Evolutionary conservation across 2,888 invertebrate species (phyloP).

Genomic region (Drosophila cognata): DNA sequence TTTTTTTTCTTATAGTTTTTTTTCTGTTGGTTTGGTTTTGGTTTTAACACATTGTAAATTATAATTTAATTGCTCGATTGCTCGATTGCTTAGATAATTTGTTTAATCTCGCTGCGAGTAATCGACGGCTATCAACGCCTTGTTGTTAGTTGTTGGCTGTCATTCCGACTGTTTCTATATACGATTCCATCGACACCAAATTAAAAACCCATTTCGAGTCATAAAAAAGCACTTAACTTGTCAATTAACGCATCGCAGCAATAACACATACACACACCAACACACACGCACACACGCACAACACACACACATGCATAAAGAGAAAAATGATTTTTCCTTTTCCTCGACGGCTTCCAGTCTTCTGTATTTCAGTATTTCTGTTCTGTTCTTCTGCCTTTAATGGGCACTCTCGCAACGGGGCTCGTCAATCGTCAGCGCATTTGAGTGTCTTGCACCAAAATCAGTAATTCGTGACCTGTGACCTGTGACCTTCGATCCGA

Average conservation of each 20-base stretch:
- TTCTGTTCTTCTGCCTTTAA: conserved; percentile 27
- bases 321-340: conserved; percentile 45
- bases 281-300: conserved; percentile 2
- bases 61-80: conserved; percentile 66
- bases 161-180: conserved; percentile 33
- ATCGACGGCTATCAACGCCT: conserved; percentile 65
- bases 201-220: conserved; percentile 80
- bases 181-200: conserved; percentile 78
- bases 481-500: conserved; percentile 66
- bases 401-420: conserved; percentile 43
- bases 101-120: conserved; percentile 56
- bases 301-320: conserved; percentile 9
- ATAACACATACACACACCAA: conserved; percentile 25
- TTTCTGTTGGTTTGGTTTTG: not conserved
- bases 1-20: not conserved
- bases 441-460: conserved; percentile 45
- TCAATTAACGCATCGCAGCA: conserved; percentile 72
- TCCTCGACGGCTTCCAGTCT: conserved; percentile 26
- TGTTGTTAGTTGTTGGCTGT: conserved; percentile 31
- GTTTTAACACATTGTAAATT: conserved; percentile 64
- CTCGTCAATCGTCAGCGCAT: conserved; percentile 69
- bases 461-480: conserved; percentile 41
- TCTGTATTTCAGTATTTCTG: not conserved
- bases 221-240: conserved; percentile 82
- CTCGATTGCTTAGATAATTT: conserved; percentile 49